A percentile compares a stretch with the other conserved stretches of the same genome.
Conservation (phyloP, 1,140 invertebrate species). For the Lordiphosa collinella region DNA sequence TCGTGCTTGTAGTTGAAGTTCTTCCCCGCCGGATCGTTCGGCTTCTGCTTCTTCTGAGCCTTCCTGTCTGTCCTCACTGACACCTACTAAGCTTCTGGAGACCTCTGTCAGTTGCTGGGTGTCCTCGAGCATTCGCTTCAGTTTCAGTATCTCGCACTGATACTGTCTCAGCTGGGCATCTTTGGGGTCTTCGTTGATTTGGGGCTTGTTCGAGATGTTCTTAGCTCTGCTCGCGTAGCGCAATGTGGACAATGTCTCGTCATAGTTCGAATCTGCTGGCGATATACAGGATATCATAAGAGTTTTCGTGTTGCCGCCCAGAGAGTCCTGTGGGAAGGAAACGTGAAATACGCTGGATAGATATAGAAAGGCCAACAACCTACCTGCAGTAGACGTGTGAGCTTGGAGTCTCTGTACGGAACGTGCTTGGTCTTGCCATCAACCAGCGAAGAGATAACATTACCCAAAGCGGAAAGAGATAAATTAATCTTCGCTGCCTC, state of each 20-base stretch:
- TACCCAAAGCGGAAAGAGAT: slow-evolving; percentile 95
- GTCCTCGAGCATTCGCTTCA: slow-evolving; percentile 85
- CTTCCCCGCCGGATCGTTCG: slow-evolving; percentile 1
- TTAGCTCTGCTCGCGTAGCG: slow-evolving; percentile 94
- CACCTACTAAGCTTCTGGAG: slow-evolving; percentile 62
- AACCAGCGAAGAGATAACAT: slow-evolving; percentile 96
- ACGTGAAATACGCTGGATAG: neutral
- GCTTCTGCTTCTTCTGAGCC: neutral
- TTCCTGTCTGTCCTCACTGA: too few relatives aligned
- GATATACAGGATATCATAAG: slow-evolving; percentile 96
- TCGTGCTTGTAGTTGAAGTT: slow-evolving; percentile 75
- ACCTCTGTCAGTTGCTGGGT: slow-evolving; percentile 24
- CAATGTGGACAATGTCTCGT: slow-evolving; percentile 94
- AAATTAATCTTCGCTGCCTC: slow-evolving; percentile 98
- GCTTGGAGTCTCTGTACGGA: slow-evolving; percentile 96
- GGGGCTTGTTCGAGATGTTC: slow-evolving; percentile 95
- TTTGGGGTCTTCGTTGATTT: slow-evolving; percentile 96
- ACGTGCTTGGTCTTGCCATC: slow-evolving; percentile 94
- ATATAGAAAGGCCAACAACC: too few relatives aligned
- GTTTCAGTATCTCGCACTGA: slow-evolving; percentile 90
- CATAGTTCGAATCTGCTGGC: slow-evolving; percentile 93
- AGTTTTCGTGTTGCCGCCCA: slow-evolving; percentile 96
- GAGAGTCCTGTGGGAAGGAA: slow-evolving; percentile 85
- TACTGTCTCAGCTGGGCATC: slow-evolving; percentile 93
- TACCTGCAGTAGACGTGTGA: slow-evolving; percentile 91